A percentile compares a stretch with the other conserved stretches of the same genome.
phyloP scores from a whole-genome alignment of 2,888 invertebrate species.

The Oscheius sp. region DNA sequence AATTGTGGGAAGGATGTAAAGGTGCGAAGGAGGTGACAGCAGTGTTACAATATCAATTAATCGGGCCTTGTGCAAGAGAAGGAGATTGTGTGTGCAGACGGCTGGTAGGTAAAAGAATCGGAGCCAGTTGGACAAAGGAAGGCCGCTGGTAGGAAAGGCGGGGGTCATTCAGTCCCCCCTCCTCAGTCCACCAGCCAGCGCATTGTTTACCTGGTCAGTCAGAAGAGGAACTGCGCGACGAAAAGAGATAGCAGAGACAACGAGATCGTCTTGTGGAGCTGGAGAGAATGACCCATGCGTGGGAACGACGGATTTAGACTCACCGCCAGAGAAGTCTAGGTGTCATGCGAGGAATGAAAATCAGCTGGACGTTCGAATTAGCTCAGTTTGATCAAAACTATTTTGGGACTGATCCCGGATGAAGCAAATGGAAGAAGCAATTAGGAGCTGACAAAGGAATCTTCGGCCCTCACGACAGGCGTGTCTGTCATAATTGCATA shows the following conservation, averaged over 20 bases:
- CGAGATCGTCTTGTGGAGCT: constrained; percentile 15
- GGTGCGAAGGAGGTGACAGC: constrained; percentile 14
- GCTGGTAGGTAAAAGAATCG: constrained; percentile 27
- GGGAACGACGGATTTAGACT: too few species aligned
- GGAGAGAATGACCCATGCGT: too few species aligned
- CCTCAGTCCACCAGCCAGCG: constrained; percentile 26
- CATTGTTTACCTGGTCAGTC: constrained; percentile 31
- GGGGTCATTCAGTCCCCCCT: constrained; percentile 26
- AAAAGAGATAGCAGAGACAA: not conserved
- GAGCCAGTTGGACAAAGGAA: constrained; percentile 23
- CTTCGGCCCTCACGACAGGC: not conserved
- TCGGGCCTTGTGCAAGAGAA: not conserved
- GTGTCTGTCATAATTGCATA: constrained; percentile 17
- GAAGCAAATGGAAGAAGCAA: not conserved
- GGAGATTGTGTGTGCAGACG: constrained; percentile 5
- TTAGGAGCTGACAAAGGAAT: not conserved
- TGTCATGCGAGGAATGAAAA: too few species aligned
- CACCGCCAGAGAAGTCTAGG: too few species aligned
- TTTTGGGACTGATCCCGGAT: not conserved
- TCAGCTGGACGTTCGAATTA: too few species aligned
- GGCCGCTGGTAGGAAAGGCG: constrained; percentile 29
- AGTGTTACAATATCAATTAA: constrained; percentile 23
- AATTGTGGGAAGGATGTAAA: constrained; percentile 22
- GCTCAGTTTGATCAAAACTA: too few species aligned
- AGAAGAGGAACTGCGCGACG: not conserved